These are phyloP conservation scores for Hyperoodon ampullatus DNA, from an alignment of 2,113 vertebrate species.

Conservation along the genomic window DNA sequence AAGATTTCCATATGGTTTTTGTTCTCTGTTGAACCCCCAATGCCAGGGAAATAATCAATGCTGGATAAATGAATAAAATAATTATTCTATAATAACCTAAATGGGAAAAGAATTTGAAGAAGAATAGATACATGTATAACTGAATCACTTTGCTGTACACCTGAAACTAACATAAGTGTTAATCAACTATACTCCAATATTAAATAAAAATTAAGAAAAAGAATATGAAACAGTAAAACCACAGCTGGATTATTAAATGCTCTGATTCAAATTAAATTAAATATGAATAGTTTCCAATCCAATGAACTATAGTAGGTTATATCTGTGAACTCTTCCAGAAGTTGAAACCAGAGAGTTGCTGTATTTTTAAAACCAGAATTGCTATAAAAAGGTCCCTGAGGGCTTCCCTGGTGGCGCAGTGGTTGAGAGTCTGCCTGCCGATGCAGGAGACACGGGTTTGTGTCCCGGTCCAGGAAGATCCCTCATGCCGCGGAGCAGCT, in stretches of 20 bases:
- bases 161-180: too few relatives aligned
- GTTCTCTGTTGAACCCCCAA: background rate
- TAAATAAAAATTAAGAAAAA: too few relatives aligned
- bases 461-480: too few relatives aligned
- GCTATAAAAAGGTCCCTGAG: background rate
- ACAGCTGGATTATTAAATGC: background rate
- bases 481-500: too few relatives aligned
- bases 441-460: too few relatives aligned
- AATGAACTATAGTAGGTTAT: background rate
- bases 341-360: slow-evolving; percentile 25
- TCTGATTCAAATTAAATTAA: slow-evolving; percentile 11
- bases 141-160: too few relatives aligned
- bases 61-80: background rate
- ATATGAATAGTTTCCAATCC: background rate
- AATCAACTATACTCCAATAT: too few relatives aligned
- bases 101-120: too few relatives aligned
- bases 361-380: background rate
- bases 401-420: too few relatives aligned
- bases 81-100: too few relatives aligned
- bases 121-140: too few relatives aligned
- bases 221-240: background rate
- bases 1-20: background rate
- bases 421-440: too few relatives aligned
- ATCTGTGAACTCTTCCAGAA: background rate
- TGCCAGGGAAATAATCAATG: background rate